Evolutionary conservation across 2,797 vertebrate species (phyloP).

Genomic region (Acridotheres tristis): DNA sequence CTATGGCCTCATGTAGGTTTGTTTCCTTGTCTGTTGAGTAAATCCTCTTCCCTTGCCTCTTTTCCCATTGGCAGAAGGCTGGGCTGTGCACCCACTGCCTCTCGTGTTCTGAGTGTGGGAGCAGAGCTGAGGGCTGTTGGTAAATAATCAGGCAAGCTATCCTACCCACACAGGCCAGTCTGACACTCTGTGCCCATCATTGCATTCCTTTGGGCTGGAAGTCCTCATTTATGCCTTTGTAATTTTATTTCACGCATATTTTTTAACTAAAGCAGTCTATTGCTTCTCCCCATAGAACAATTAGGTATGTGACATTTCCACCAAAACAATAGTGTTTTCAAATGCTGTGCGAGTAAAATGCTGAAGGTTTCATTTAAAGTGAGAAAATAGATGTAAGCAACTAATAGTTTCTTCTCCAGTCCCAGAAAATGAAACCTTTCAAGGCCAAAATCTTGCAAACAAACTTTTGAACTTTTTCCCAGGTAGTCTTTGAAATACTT

Average conservation of each 20-base stretch:
- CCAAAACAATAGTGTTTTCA: conserved; percentile 31
- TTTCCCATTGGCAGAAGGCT: neutral
- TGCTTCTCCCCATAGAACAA: neutral
- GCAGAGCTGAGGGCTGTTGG: neutral
- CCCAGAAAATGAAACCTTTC: neutral
- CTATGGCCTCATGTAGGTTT: neutral
- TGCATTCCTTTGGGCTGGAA: conserved; percentile 22
- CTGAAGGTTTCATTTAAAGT: neutral
- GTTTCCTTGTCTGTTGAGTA: neutral
- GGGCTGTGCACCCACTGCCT: neutral
- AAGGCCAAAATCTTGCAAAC: neutral
- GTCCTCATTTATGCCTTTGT: neutral
- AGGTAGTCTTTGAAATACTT: neutral
- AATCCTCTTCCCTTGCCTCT: neutral
- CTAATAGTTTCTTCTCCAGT: neutral
- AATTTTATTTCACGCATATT: neutral
- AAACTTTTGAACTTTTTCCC: neutral
- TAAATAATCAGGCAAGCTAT: neutral
- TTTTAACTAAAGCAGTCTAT: neutral
- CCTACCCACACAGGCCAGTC: neutral
- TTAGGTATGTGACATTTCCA: conserved; percentile 38
- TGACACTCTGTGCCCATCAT: neutral
- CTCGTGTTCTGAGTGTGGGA: neutral
- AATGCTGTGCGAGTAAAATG: neutral
- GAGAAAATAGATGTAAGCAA: neutral